Evolutionary conservation across 2,113 vertebrate species (phyloP).

Genomic region (Cynopterus brachyotis): DNA sequence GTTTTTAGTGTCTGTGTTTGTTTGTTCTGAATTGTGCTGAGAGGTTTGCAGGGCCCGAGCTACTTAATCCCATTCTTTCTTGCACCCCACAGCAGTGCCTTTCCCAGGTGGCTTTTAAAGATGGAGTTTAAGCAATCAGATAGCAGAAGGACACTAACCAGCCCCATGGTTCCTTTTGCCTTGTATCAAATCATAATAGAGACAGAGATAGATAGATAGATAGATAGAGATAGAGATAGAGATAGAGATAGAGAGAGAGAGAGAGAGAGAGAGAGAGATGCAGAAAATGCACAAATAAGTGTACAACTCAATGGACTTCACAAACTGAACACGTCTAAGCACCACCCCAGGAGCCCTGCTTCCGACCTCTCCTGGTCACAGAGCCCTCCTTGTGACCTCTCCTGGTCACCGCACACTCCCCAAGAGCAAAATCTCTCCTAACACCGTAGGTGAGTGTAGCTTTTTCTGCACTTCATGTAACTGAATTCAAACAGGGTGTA

Average conservation of each 20-base stretch:
- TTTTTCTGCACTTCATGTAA: conserved; percentile 42
- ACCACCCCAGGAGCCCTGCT: neutral
- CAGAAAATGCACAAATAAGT: neutral
- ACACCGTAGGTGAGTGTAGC: neutral
- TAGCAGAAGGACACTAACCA: neutral
- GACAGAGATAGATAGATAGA: no score
- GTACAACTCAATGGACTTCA: neutral
- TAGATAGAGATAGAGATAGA: no score
- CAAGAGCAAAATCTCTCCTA: neutral
- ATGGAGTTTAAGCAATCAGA: neutral
- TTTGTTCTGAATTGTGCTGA: neutral
- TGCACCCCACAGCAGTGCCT: neutral
- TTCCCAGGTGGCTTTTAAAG: neutral
- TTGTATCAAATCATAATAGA: neutral
- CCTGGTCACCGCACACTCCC: neutral
- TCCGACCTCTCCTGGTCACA: neutral
- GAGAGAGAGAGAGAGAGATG: no score
- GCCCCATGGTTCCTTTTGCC: neutral
- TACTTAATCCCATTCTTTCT: neutral
- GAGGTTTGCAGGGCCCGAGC: neutral
- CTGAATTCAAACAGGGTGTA: neutral
- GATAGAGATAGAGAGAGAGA: no score
- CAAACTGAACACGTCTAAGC: neutral
- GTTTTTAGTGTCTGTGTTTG: neutral
- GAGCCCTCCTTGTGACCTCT: neutral